phyloP scores from a whole-genome alignment of 1,140 invertebrate species.

The Euura saliciscinereae region DNA sequence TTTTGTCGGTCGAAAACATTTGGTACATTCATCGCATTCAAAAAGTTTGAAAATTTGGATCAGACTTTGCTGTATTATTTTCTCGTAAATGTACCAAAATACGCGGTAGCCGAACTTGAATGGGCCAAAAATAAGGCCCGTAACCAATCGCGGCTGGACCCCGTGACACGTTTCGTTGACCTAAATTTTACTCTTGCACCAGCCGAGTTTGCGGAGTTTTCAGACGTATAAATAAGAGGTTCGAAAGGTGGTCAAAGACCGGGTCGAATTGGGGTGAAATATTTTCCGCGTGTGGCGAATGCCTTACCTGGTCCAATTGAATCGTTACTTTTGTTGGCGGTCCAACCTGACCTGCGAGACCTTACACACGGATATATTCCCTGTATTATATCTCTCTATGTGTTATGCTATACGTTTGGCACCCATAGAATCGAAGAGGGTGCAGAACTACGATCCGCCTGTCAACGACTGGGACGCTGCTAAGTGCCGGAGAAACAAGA shows the following conservation, averaged over 20 bases:
- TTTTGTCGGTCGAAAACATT: background rate
- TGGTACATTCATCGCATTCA: background rate
- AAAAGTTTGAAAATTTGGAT: background rate
- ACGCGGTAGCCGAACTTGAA: background rate
- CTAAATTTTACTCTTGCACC: background rate
- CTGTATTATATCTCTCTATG: no score
- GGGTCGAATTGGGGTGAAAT: background rate
- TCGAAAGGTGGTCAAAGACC: background rate
- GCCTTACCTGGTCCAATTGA: conserved; percentile 6
- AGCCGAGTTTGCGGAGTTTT: background rate
- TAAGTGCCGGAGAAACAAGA: conserved; percentile 1
- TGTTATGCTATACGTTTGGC: background rate
- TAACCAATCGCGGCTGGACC: background rate
- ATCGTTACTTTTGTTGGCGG: background rate
- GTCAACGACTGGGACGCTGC: background rate
- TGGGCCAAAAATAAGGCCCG: background rate
- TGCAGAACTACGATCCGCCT: background rate
- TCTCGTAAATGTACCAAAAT: background rate
- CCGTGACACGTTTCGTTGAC: conserved; percentile 3
- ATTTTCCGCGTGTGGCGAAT: conserved; percentile 4
- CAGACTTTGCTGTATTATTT: background rate
- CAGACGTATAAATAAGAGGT: background rate
- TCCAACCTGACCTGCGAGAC: background rate
- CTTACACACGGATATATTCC: background rate
- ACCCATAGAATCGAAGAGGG: background rate